Base-by-base conservation (phyloP, 2,797 vertebrate genomes). In the Xenentodon cancila region DNA sequence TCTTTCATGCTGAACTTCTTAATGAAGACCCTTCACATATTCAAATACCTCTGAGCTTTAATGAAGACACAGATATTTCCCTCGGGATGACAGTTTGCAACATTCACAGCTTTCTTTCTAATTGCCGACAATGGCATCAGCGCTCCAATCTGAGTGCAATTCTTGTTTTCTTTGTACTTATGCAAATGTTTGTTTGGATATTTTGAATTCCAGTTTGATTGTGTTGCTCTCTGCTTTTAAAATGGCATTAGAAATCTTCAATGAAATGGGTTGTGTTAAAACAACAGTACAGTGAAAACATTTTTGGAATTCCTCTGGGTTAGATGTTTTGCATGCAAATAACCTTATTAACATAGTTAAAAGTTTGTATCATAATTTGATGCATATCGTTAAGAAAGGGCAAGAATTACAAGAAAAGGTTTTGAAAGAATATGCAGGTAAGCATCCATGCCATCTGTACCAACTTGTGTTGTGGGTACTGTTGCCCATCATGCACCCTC, bases 111-210 rank as follows among this genome's bases (percentile, higher is more conserved):
- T 75, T 77, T 76, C 70, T 84, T 81, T 80, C 77, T 61, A 77
- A 81, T 69, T 80, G 75, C 77, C 59, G 80, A 89, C 87, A 87
- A 87, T 87, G 71, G 79, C 68, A 25, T 63, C 85, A 68, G 74
- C 52, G 45, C 80, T 82, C 77, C 85, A 84, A 83, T 89, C 81
- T 80, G 68, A 88, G 81, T 84, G 82, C 77, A 83, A 84, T 88
- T 85, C 82, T 71, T 87, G 72, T 89, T 86, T 84, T 85, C 90
- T 92, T 93, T 92, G 86, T 91, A 77, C 91, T 89, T 90, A 94
- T 93, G 92, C 83, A 87, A 93, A 93, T 93, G 75, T 85, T 83
- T 92, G 90, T 92, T 92, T 91, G 89, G 87, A 86, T 90, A 82
- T 88, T 79, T 84, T 64, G 68, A 76, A 90, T 90, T 91, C 80